A percentile compares a stretch with the other conserved stretches of the same genome.
These are phyloP conservation scores for Ophioderma brevispina DNA, from an alignment of 35 echinoderm and acorn worm species.

Conservation along the genomic window DNA sequence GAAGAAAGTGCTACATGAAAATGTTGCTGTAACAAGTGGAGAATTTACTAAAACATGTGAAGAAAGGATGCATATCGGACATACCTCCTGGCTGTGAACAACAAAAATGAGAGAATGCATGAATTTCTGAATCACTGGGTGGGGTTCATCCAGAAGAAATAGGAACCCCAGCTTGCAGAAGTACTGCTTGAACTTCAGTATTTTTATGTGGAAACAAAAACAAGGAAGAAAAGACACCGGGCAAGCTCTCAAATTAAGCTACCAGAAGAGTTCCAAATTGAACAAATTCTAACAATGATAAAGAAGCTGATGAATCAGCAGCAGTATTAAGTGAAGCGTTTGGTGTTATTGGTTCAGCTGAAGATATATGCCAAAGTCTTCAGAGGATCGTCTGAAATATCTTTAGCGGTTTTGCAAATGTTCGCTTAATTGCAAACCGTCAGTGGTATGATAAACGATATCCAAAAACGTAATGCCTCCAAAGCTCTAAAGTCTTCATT, in stretches of 20 bases:
- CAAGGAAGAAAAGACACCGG: not conserved
- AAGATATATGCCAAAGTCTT: not conserved
- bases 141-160: not conserved
- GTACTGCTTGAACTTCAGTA: not conserved
- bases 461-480: not conserved
- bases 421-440: not conserved
- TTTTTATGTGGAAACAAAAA: not conserved
- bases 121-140: not conserved
- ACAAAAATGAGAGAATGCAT: not conserved
- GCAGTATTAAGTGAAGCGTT: not conserved
- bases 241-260: not conserved
- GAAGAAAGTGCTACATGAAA: no score
- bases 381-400: not conserved
- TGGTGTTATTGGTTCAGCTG: not conserved
- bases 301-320: not conserved
- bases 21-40: not conserved
- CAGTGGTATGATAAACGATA: not conserved
- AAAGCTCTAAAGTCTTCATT: not conserved
- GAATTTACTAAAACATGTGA: not conserved
- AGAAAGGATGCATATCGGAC: not conserved
- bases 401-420: not conserved
- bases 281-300: not conserved
- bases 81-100: not conserved
- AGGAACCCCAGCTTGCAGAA: not conserved
- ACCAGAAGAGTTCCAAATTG: not conserved